These are phyloP conservation scores for Euleptes europaea DNA, from an alignment of 2,113 vertebrate genomes.

Conservation along the genomic window DNA sequence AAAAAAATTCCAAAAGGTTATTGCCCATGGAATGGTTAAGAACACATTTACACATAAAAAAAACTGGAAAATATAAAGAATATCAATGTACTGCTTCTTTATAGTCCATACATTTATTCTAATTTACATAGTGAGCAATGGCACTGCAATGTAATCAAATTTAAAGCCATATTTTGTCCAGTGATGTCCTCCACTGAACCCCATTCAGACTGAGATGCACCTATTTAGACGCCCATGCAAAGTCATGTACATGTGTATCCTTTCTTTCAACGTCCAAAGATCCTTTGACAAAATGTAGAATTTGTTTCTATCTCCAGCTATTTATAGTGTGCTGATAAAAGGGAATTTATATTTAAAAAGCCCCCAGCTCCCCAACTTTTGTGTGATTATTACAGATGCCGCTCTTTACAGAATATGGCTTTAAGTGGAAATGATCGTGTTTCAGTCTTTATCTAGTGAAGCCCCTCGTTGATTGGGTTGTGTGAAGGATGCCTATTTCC, in stretches of 20 bases:
- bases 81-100: constrained; percentile 78
- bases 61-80: constrained; percentile 81
- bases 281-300: constrained; percentile 68
- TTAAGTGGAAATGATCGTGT: constrained; percentile 76
- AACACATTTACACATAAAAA: constrained; percentile 67
- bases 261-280: constrained; percentile 75
- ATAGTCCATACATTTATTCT: constrained; percentile 75
- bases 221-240: constrained; percentile 61
- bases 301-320: constrained; percentile 69
- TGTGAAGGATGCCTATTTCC: constrained; percentile 69
- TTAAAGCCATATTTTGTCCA: constrained; percentile 87
- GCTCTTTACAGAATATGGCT: constrained; percentile 83
- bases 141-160: constrained; percentile 75
- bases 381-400: constrained; percentile 69
- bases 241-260: constrained; percentile 67
- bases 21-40: constrained; percentile 73
- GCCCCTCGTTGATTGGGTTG: constrained; percentile 78
- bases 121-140: constrained; percentile 72
- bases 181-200: constrained; percentile 68
- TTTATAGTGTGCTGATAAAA: constrained; percentile 64
- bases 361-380: constrained; percentile 54
- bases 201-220: constrained; percentile 51
- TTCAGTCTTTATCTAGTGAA: constrained; percentile 71
- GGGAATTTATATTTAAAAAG: constrained; percentile 51
- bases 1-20: constrained; percentile 38